These are phyloP conservation scores for Orycteropus afer DNA, from an alignment of 2,113 vertebrate species.

Conservation along the genomic window DNA sequence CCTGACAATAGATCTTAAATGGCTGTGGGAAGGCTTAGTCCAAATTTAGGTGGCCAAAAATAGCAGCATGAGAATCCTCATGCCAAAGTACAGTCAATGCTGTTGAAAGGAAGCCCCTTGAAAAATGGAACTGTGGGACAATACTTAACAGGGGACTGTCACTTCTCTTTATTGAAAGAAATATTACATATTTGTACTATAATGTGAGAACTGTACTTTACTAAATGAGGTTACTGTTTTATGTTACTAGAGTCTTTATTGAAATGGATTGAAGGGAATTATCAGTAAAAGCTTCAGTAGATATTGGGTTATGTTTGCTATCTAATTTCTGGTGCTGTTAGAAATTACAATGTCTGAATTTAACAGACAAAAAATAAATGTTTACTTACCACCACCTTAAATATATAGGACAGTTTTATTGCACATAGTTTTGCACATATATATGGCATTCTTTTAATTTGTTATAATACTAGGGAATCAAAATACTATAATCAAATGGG, in stretches of 20 bases:
- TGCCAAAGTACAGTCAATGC: background rate
- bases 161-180: background rate
- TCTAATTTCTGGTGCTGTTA: slow-evolving; percentile 1
- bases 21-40: accelerated
- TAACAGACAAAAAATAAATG: slow-evolving; percentile 37
- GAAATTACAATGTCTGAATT: background rate
- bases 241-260: background rate
- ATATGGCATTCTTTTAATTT: background rate
- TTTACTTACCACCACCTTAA: background rate
- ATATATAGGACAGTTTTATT: background rate
- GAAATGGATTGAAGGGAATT: background rate
- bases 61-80: background rate
- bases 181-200: background rate
- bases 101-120: background rate
- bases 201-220: background rate
- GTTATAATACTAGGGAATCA: background rate
- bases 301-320: background rate
- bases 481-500: slow-evolving; percentile 9
- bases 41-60: background rate
- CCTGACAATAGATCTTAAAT: background rate
- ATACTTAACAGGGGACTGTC: background rate
- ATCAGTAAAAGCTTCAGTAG: background rate
- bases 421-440: background rate
- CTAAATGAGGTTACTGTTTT: background rate
- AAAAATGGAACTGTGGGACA: background rate